Conservation (phyloP, 2,797 vertebrate genomes). For the Chrysocyon brachyurus region DNA sequence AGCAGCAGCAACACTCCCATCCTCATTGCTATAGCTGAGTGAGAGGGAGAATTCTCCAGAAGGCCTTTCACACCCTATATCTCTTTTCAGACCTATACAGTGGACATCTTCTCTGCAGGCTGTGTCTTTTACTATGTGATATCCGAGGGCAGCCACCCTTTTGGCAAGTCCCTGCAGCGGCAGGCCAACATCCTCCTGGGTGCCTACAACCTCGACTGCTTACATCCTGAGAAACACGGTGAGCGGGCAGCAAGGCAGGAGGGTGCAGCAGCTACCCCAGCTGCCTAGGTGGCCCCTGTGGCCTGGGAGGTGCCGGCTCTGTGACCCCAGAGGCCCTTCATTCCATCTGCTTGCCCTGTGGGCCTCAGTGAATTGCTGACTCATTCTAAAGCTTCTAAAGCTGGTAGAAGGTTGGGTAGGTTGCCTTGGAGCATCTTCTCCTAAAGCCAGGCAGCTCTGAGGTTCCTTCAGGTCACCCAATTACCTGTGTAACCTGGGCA, state of each 20-base stretch:
- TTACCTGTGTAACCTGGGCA: background rate
- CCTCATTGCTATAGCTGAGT: no score
- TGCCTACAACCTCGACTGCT: slow-evolving; percentile 92
- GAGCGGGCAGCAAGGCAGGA: slow-evolving; percentile 37
- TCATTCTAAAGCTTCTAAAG: background rate
- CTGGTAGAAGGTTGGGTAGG: background rate
- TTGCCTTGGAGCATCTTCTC: background rate
- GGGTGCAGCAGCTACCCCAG: accelerated
- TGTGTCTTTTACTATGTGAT: slow-evolving; percentile 98
- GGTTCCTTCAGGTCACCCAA: background rate
- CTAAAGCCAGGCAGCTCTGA: background rate
- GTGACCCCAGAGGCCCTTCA: background rate
- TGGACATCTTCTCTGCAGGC: slow-evolving; percentile 98
- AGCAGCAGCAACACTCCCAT: background rate
- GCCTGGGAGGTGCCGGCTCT: background rate
- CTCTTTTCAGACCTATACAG: slow-evolving; percentile 94
- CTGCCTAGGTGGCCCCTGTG: accelerated
- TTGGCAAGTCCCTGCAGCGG: slow-evolving; percentile 97
- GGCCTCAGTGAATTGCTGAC: background rate
- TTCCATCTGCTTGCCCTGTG: background rate
- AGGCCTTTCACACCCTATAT: background rate
- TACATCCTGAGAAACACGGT: slow-evolving; percentile 94
- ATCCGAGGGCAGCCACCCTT: slow-evolving; percentile 96
- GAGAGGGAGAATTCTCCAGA: background rate
- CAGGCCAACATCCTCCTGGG: slow-evolving; percentile 98